These are phyloP conservation scores for Phlogophora meticulosa DNA, from an alignment of 2,888 invertebrate genomes.

Conservation along the genomic window DNA sequence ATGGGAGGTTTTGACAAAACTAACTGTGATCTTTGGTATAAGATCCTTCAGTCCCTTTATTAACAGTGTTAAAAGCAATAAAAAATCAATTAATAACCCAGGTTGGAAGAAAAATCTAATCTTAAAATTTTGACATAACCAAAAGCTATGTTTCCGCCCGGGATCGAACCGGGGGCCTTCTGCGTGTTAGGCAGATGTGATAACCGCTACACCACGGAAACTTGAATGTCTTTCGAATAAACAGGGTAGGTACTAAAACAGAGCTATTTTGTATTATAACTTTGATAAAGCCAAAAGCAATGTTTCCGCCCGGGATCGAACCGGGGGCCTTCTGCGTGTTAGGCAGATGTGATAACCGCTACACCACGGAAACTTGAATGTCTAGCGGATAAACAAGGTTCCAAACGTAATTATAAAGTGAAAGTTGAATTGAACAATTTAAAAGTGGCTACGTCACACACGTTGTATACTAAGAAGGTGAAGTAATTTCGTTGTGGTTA, in stretches of 20 bases:
- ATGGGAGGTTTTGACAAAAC: background rate
- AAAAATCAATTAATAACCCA: background rate
- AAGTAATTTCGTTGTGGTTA: too few relatives aligned
- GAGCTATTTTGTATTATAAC: background rate
- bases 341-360: slow-evolving; percentile 98
- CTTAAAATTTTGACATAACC: background rate
- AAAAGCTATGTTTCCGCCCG: slow-evolving; percentile 93
- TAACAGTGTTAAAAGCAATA: background rate
- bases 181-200: slow-evolving; percentile 98
- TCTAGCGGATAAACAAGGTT: background rate
- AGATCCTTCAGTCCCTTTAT: background rate
- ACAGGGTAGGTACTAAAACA: background rate
- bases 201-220: slow-evolving; percentile 97
- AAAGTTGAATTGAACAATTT: background rate
- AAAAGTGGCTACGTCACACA: background rate
- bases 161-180: slow-evolving; percentile 97
- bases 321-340: slow-evolving; percentile 97
- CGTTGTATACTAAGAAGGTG: background rate
- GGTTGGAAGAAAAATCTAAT: background rate
- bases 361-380: slow-evolving; percentile 93
- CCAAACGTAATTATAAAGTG: background rate
- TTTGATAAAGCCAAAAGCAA: slow-evolving; percentile 54
- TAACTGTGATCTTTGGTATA: background rate
- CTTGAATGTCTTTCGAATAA: slow-evolving; percentile 61
- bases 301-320: slow-evolving; percentile 97